A percentile compares a stretch with the other conserved stretches of the same genome.
These are phyloP conservation scores for Misgurnus anguillicaudatus DNA, from an alignment of 2,113 vertebrate genomes.

Conservation along the genomic window DNA sequence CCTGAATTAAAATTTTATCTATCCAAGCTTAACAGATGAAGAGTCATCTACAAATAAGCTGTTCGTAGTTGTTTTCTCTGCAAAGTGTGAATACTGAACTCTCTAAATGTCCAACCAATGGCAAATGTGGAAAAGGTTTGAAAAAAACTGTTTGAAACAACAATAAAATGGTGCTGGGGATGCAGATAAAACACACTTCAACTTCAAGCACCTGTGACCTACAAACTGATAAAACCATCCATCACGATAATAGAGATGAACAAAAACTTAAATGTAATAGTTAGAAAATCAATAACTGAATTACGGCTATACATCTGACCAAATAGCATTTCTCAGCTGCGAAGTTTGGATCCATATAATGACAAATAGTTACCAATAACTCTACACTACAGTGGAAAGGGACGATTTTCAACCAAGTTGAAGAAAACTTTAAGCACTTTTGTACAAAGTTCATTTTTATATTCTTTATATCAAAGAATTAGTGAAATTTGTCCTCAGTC, in stretches of 20 bases:
- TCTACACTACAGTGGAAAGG: too few relatives aligned
- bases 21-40: background rate
- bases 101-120: too few relatives aligned
- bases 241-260: conserved; percentile 10
- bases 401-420: too few relatives aligned
- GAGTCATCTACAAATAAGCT: too few relatives aligned
- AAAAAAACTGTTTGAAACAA: too few relatives aligned
- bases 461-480: background rate
- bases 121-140: too few relatives aligned
- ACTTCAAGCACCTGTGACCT: background rate
- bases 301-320: conserved; percentile 6
- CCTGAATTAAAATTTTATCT: background rate
- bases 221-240: conserved; percentile 4
- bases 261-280: background rate
- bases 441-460: background rate
- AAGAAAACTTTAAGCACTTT: background rate
- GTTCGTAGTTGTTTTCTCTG: too few relatives aligned
- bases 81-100: too few relatives aligned
- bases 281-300: conserved; percentile 24
- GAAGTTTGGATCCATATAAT: background rate
- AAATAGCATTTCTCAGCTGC: background rate
- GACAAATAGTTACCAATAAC: conserved; percentile 7
- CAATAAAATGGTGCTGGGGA: too few relatives aligned
- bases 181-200: too few relatives aligned
- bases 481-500: conserved; percentile 22